Percentiles rank a stretch among this genome's conserved stretches.
Conservation (phyloP, 2,888 invertebrate genomes). For the Eudiplozoon nipponicum region DNA sequence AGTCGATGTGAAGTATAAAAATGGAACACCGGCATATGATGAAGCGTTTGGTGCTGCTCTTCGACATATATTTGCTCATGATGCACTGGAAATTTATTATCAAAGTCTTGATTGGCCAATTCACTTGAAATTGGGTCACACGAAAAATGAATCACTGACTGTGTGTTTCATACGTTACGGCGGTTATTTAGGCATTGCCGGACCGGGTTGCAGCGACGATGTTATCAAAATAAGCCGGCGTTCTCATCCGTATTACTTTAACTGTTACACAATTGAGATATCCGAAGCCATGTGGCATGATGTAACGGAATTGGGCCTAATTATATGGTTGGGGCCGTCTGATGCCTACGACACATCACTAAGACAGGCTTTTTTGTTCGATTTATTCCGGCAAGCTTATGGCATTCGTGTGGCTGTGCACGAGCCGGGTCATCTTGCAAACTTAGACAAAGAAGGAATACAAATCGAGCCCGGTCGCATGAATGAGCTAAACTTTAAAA, state of each 20-base stretch:
- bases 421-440: constrained; percentile 9
- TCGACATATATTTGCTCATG: too few species aligned
- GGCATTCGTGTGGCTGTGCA: constrained; percentile 15
- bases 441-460: constrained; percentile 12
- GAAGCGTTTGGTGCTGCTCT: too few species aligned
- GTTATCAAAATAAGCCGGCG: constrained; percentile 7
- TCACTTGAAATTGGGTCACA: too few species aligned
- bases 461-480: constrained; percentile 15
- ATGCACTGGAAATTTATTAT: too few species aligned
- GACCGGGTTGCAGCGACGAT: constrained; percentile 10
- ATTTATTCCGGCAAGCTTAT: constrained; percentile 15
- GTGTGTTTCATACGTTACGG: too few species aligned
- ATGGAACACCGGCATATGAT: too few species aligned
- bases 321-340: constrained; percentile 13
- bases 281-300: neutral
- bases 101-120: too few species aligned
- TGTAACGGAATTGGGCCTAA: constrained; percentile 9
- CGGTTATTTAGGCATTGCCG: constrained; percentile 5
- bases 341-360: constrained; percentile 9
- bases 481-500: constrained; percentile 15
- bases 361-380: constrained; percentile 12
- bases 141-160: too few species aligned
- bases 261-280: constrained; percentile 15
- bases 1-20: too few species aligned
- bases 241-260: constrained; percentile 15